Evolutionary conservation across 37 sponge, comb jelly and placozoan species (phyloP).

Genomic region (Spongia lamella): DNA sequence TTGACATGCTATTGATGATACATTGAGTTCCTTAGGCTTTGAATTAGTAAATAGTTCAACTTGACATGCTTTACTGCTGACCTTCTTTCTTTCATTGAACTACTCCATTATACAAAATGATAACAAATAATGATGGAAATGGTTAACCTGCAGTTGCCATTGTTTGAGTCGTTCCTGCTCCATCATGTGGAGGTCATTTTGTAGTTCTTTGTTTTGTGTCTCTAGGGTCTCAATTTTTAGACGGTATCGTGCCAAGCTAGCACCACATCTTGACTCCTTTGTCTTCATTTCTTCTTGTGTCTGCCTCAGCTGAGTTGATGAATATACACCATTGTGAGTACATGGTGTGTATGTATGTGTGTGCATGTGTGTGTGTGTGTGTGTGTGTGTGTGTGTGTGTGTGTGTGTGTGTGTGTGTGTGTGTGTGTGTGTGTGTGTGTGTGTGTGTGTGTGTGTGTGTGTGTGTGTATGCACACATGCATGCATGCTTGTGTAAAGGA

Average conservation of each 20-base stretch:
- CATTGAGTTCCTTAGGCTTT: too few species aligned
- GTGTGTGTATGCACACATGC: background rate
- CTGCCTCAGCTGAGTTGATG: constrained; percentile 49
- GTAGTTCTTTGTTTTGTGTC: constrained; percentile 75
- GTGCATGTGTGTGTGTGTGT: constrained; percentile 3
- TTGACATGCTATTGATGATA: too few species aligned
- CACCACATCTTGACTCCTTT: constrained; percentile 77
- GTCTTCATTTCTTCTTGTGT: constrained; percentile 42
- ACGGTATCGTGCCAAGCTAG: constrained; percentile 54
- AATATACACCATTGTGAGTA: background rate
- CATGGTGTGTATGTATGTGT: background rate
- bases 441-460: background rate
- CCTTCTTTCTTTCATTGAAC: too few species aligned
- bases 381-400: background rate
- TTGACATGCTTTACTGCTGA: too few species aligned
- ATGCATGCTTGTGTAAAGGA: background rate
- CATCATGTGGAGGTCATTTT: constrained; percentile 70
- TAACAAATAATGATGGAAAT: too few species aligned
- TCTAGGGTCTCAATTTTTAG: constrained; percentile 58
- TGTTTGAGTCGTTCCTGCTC: constrained; percentile 69
- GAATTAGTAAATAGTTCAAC: too few species aligned
- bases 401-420: background rate
- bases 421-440: background rate
- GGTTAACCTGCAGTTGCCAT: constrained; percentile 68
- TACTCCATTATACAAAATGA: too few species aligned